Percentiles rank a stretch among this genome's conserved stretches.
These are phyloP conservation scores for Gadus macrocephalus DNA, from an alignment of 2,113 vertebrate species.

Conservation along the genomic window DNA sequence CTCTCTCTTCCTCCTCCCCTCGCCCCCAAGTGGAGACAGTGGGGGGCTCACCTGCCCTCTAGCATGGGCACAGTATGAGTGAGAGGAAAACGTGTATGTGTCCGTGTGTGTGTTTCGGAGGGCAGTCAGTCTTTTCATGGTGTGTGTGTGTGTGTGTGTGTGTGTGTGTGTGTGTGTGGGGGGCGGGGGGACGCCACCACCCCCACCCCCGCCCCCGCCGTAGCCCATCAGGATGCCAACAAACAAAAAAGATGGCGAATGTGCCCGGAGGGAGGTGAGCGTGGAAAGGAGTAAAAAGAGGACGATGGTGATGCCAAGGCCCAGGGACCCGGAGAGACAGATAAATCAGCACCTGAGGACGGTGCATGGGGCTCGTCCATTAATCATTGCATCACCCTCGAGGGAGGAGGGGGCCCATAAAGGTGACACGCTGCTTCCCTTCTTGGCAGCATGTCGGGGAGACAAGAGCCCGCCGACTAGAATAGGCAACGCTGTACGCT, in stretches of 20 bases:
- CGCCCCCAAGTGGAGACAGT: conserved; percentile 57
- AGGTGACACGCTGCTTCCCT: conserved; percentile 55
- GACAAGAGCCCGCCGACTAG: conserved; percentile 3
- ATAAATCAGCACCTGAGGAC: conserved; percentile 65
- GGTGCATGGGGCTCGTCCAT: conserved; percentile 52
- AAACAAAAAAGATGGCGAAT: conserved; percentile 58
- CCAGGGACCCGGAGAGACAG: conserved; percentile 55
- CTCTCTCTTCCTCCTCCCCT: neutral
- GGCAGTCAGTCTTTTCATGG: neutral
- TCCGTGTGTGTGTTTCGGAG: conserved; percentile 21
- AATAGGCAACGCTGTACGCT: too few species aligned
- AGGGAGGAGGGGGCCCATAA: conserved; percentile 61
- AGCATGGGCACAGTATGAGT: conserved; percentile 57
- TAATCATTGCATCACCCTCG: conserved; percentile 65
- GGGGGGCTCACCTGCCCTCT: conserved; percentile 66
- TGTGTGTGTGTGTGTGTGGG: conserved; percentile 6
- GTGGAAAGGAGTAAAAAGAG: conserved; percentile 50
- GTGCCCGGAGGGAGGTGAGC: conserved; percentile 60
- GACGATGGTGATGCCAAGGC: conserved; percentile 68
- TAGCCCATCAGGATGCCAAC: conserved; percentile 53
- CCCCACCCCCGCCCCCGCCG: neutral
- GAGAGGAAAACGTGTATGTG: conserved; percentile 38
- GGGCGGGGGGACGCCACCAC: neutral
- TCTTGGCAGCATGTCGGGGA: conserved; percentile 28
- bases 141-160: conserved; percentile 22